Evolutionary conservation across 2,113 vertebrate species (phyloP).

Genomic region (Cromileptes altivelis): DNA sequence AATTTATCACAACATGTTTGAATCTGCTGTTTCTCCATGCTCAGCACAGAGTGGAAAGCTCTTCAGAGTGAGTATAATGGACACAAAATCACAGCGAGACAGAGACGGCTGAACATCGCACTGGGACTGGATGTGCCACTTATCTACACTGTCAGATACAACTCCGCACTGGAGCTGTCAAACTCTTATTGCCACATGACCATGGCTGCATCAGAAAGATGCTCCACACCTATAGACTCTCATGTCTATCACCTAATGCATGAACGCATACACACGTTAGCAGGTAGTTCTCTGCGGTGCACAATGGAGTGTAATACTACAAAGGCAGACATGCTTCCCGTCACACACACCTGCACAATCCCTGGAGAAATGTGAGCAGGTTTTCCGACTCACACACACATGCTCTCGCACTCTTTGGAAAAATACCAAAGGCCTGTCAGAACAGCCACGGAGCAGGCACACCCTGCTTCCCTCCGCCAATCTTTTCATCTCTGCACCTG

Average conservation of each 20-base stretch:
- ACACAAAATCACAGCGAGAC: neutral
- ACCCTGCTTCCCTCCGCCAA: constrained; percentile 51
- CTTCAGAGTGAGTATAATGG: neutral
- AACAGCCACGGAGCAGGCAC: constrained; percentile 71
- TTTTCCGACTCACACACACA: constrained; percentile 31
- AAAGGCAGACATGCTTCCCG: constrained; percentile 43
- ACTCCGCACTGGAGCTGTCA: constrained; percentile 29
- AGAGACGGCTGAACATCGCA: neutral
- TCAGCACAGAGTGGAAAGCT: neutral
- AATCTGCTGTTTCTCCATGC: neutral
- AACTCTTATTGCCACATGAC: constrained; percentile 8
- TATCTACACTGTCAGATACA: neutral
- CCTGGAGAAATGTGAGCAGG: constrained; percentile 54
- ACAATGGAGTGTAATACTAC: constrained; percentile 17
- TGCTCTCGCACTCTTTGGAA: constrained; percentile 58
- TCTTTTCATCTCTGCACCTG: constrained; percentile 78
- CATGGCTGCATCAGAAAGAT: constrained; percentile 13
- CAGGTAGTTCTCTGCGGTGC: constrained; percentile 14
- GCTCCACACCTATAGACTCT: constrained; percentile 46
- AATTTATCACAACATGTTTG: neutral
- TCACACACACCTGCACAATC: constrained; percentile 65
- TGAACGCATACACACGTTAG: constrained; percentile 8
- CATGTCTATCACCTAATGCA: constrained; percentile 34
- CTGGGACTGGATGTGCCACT: constrained; percentile 17
- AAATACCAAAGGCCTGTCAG: constrained; percentile 81